Conservation (phyloP, 1,140 invertebrate species). For the Zaprionus inermis region DNA sequence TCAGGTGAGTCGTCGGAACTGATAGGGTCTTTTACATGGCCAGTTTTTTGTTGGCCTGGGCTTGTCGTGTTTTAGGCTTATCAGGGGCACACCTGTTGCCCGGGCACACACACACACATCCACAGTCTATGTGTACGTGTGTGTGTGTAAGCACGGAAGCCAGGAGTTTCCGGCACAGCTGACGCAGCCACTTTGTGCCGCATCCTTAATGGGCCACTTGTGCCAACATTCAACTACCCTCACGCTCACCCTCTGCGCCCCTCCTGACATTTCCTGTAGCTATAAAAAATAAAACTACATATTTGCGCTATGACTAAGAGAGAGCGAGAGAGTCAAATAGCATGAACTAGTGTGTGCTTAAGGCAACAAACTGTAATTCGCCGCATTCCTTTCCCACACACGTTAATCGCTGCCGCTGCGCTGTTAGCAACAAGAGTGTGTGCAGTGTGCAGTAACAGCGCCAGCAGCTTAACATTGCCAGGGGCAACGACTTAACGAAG, state of each 20-base stretch:
- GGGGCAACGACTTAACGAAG: slow-evolving; percentile 1
- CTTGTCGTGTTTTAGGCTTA: slow-evolving; percentile 24
- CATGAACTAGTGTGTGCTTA: not conserved
- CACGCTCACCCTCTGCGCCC: not conserved
- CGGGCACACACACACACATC: slow-evolving; percentile 4
- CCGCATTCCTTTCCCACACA: slow-evolving; percentile 9
- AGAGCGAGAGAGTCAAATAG: not conserved
- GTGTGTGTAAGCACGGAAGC: slow-evolving; percentile 32
- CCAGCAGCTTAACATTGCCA: not conserved
- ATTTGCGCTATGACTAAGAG: slow-evolving; percentile 10
- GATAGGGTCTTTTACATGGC: slow-evolving; percentile 43
- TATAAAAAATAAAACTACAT: not conserved
- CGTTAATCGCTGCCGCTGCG: not conserved
- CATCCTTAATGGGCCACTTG: slow-evolving; percentile 42
- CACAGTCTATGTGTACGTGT: not conserved
- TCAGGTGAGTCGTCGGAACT: slow-evolving; percentile 62
- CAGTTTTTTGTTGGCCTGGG: slow-evolving; percentile 20
- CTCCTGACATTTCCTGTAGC: slow-evolving; percentile 24
- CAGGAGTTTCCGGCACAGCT: slow-evolving; percentile 46
- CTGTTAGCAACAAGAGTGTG: slow-evolving; percentile 2
- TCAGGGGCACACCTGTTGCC: slow-evolving; percentile 48
- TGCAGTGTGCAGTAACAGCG: slow-evolving; percentile 7
- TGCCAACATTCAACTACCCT: slow-evolving; percentile 19
- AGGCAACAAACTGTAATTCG: not conserved
- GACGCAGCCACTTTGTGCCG: slow-evolving; percentile 31